phyloP scores from a whole-genome alignment of 2,113 vertebrate genomes.

The Oryctolagus cuniculus region DNA sequence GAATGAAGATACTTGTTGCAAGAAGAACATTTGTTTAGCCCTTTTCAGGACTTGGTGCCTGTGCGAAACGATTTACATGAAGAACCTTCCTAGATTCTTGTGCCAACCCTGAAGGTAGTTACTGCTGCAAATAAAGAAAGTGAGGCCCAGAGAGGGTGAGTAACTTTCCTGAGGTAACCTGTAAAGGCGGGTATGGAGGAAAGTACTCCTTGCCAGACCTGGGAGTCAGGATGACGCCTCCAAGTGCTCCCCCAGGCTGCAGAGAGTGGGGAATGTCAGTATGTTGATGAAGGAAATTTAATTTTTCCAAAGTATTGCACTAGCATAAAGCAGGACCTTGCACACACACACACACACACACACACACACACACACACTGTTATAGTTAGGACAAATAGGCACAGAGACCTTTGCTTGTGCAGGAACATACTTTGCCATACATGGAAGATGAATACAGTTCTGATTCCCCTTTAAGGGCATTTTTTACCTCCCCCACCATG shows the following conservation, averaged over 20 bases:
- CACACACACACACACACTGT: fast-evolving
- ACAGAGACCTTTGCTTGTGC: no score
- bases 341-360: no score
- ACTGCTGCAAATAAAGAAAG: background rate
- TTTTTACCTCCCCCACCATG: background rate
- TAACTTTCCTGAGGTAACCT: background rate
- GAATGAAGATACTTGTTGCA: background rate
- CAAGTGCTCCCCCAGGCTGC: background rate
- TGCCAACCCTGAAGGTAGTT: background rate
- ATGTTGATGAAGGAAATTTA: slow-evolving; percentile 73
- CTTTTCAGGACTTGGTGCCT: background rate
- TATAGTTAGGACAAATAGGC: background rate
- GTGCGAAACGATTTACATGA: background rate
- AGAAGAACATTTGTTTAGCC: no score
- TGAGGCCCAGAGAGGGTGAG: background rate
- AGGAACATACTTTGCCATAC: no score
- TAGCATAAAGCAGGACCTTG: background rate
- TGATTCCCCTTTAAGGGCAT: background rate
- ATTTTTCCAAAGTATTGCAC: slow-evolving; percentile 54
- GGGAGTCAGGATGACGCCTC: background rate
- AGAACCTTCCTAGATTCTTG: background rate
- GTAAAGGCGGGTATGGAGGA: fast-evolving
- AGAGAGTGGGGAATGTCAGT: slow-evolving; percentile 29
- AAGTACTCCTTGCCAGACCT: fast-evolving
- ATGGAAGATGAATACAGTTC: background rate